These are phyloP conservation scores for Enteromius treurensis DNA, from an alignment of 2,797 vertebrate genomes.

Conservation along the genomic window DNA sequence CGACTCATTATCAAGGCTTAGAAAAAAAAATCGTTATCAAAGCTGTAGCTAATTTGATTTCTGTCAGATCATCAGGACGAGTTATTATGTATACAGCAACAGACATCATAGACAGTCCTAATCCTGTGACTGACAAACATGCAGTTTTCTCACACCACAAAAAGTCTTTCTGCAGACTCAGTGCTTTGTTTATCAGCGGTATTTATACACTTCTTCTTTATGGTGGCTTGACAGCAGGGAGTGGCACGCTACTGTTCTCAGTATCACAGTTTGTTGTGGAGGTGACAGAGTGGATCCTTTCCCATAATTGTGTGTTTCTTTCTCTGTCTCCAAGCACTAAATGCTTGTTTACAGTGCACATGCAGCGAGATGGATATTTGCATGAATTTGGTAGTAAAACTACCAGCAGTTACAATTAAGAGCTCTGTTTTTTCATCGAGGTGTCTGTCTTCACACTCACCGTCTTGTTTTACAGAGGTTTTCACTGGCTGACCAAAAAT, in stretches of 20 bases:
- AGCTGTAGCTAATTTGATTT: slow-evolving; percentile 1
- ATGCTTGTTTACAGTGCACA: slow-evolving; percentile 26
- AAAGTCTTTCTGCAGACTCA: slow-evolving; percentile 54
- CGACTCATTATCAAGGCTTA: background rate
- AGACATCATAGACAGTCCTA: slow-evolving; percentile 34
- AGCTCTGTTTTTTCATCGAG: background rate
- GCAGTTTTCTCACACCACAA: slow-evolving; percentile 53
- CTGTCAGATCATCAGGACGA: slow-evolving; percentile 1
- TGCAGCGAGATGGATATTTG: slow-evolving; percentile 49
- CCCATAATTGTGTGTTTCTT: slow-evolving; percentile 17
- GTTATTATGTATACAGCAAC: slow-evolving; percentile 43
- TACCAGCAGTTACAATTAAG: slow-evolving; percentile 22
- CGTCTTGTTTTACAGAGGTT: slow-evolving; percentile 6
- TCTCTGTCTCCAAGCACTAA: slow-evolving; percentile 28
- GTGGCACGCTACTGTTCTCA: slow-evolving; percentile 42
- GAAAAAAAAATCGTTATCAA: background rate
- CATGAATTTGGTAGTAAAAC: slow-evolving; percentile 59
- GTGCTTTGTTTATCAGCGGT: slow-evolving; percentile 53
- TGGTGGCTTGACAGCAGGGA: slow-evolving; percentile 51
- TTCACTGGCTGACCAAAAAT: slow-evolving; percentile 3
- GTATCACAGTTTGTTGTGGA: slow-evolving; percentile 38
- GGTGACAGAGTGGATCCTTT: slow-evolving; percentile 28
- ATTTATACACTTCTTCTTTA: slow-evolving; percentile 58
- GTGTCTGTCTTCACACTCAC: background rate
- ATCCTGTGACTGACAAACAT: slow-evolving; percentile 47